Conservation (phyloP, 2,888 invertebrate genomes). For the Willowsia nigromaculata region DNA sequence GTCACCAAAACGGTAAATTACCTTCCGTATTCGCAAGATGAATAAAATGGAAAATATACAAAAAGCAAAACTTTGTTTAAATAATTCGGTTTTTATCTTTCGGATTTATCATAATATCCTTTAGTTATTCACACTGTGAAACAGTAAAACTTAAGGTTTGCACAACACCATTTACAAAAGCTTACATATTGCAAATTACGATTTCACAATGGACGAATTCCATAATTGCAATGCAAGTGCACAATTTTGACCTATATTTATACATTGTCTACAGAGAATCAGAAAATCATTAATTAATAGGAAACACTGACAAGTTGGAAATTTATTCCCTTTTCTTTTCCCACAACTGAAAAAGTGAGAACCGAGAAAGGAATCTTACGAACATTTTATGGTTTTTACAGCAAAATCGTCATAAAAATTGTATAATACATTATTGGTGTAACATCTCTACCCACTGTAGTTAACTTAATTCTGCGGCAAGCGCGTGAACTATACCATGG, state of each 20-base stretch:
- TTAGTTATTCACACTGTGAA: not conserved
- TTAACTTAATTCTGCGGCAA: not conserved
- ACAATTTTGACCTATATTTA: too few species aligned
- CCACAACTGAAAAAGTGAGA: too few species aligned
- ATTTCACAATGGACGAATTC: slow-evolving; percentile 12
- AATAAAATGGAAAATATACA: not conserved
- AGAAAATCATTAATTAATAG: not conserved
- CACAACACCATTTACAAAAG: not conserved
- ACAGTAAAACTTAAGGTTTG: not conserved
- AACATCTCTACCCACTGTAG: not conserved
- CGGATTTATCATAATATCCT: not conserved
- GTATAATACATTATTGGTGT: not conserved
- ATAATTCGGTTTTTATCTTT: slow-evolving; percentile 10
- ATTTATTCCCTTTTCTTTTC: too few species aligned
- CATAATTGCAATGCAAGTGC: not conserved
- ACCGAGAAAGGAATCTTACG: not conserved
- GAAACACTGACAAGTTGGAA: not conserved
- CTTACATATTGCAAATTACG: not conserved
- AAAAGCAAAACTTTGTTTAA: not conserved
- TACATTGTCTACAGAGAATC: not conserved
- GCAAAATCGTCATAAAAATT: not conserved
- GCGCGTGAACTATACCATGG: slow-evolving; percentile 19
- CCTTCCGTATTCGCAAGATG: too few species aligned
- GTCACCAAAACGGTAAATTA: too few species aligned
- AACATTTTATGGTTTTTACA: not conserved